Percentiles rank a stretch among this genome's conserved stretches.
These are phyloP conservation scores for Hippocampus mohnikei DNA, from an alignment of 2,113 vertebrate genomes.

Conservation along the genomic window DNA sequence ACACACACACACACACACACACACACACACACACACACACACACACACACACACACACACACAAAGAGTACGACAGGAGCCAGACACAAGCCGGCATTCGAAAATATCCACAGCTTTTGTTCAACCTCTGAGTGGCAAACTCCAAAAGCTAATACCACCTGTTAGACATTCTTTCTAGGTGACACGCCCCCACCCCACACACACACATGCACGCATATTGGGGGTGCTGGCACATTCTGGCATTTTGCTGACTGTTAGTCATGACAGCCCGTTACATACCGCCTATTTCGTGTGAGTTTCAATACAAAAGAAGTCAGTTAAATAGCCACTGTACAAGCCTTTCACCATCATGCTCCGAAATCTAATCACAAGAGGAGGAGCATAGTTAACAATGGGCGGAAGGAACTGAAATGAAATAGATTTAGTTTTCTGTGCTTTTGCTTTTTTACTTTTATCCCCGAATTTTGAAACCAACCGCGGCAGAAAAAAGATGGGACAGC, in stretches of 20 bases:
- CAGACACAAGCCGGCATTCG: conserved; percentile 39
- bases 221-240: conserved; percentile 16
- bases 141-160: conserved; percentile 52
- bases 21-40: conserved; percentile 9
- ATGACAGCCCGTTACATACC: conserved; percentile 42
- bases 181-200: background rate
- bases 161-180: conserved; percentile 43
- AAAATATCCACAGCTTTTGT: conserved; percentile 51
- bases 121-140: conserved; percentile 31
- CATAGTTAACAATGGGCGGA: background rate
- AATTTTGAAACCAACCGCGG: too few relatives aligned
- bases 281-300: conserved; percentile 42
- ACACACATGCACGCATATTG: conserved; percentile 1
- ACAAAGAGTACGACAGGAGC: conserved; percentile 18
- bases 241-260: conserved; percentile 35
- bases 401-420: background rate
- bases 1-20: conserved; percentile 14
- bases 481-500: too few relatives aligned
- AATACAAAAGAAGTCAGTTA: conserved; percentile 44
- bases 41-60: conserved; percentile 5
- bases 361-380: conserved; percentile 1
- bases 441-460: too few relatives aligned
- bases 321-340: conserved; percentile 30
- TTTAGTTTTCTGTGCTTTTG: too few relatives aligned
- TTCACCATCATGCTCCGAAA: conserved; percentile 16